Conservation (phyloP, 2,797 vertebrate genomes). For the Thaleichthys pacificus region DNA sequence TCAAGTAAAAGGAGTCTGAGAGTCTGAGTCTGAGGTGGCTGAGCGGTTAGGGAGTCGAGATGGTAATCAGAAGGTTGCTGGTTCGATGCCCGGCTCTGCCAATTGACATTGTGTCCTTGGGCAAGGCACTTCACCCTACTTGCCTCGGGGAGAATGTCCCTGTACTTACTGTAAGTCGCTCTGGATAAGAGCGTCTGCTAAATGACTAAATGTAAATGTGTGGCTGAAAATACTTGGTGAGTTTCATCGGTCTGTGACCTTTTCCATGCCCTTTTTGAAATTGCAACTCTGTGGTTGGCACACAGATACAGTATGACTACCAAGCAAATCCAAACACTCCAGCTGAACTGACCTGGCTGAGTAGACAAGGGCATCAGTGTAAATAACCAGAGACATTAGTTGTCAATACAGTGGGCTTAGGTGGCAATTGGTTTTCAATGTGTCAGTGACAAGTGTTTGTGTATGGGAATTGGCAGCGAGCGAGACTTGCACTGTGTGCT, state of each 20-base stretch:
- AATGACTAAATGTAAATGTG: too few relatives aligned
- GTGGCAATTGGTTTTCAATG: not conserved
- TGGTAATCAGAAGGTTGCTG: too few relatives aligned
- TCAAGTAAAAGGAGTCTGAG: too few relatives aligned
- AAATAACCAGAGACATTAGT: not conserved
- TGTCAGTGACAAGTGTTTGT: not conserved
- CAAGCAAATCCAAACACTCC: slow-evolving; percentile 17
- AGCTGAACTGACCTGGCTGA: slow-evolving; percentile 12
- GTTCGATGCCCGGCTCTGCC: too few relatives aligned
- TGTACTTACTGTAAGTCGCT: too few relatives aligned
- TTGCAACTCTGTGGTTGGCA: not conserved
- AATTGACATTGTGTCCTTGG: too few relatives aligned
- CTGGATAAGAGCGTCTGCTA: too few relatives aligned
- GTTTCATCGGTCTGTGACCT: not conserved
- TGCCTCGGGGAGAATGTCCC: too few relatives aligned
- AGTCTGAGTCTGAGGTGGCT: too few relatives aligned
- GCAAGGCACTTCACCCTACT: too few relatives aligned
- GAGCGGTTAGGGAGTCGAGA: too few relatives aligned
- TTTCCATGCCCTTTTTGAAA: not conserved
- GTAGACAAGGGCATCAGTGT: not conserved
- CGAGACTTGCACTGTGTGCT: not conserved
- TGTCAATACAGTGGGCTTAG: not conserved
- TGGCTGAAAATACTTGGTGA: not conserved
- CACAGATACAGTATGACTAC: not conserved
- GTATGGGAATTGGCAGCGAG: not conserved